phyloP scores from a whole-genome alignment of 2,113 vertebrate genomes.

The Myiopsitta monachus region DNA sequence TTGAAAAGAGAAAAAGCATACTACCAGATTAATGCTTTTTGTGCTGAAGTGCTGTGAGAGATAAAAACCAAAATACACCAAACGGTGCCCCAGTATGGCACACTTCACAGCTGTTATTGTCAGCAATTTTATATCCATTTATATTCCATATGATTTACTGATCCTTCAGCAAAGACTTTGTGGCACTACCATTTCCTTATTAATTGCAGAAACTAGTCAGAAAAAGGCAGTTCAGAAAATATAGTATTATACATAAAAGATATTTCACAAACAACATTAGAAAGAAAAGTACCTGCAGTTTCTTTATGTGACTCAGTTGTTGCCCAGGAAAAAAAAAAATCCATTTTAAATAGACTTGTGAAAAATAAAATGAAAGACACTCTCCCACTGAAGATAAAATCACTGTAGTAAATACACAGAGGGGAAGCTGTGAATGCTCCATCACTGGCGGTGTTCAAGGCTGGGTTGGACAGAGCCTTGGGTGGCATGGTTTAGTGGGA shows the following conservation, averaged over 20 bases:
- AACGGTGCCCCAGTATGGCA: not conserved
- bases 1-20: not conserved
- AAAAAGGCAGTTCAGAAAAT: not conserved
- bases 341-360: not conserved
- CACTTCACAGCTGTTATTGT: not conserved
- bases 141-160: not conserved
- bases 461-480: too few relatives aligned
- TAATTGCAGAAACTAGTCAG: not conserved
- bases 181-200: not conserved
- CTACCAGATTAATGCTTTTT: not conserved
- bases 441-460: too few relatives aligned
- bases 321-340: not conserved
- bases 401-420: not conserved
- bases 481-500: too few relatives aligned
- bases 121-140: not conserved
- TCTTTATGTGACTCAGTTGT: not conserved
- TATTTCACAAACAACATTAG: not conserved
- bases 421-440: too few relatives aligned
- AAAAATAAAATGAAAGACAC: not conserved
- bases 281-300: not conserved
- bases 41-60: not conserved
- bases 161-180: not conserved
- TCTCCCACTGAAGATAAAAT: not conserved
- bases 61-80: not conserved
- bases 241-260: not conserved